phyloP scores from a whole-genome alignment of 2,888 invertebrate species.

The Anthophora plumipes region DNA sequence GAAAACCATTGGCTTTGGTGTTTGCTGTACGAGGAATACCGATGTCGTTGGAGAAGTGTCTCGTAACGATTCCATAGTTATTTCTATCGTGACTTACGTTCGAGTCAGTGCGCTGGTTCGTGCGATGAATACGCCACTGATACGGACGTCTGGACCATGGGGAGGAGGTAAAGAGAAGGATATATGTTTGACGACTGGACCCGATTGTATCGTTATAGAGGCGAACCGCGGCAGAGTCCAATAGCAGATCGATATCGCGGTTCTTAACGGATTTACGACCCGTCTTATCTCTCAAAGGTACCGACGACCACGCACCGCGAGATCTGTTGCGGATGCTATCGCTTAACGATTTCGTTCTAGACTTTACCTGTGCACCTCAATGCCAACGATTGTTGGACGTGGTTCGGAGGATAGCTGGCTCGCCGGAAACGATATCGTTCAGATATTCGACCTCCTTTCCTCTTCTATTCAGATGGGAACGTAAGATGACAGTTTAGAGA shows the following conservation, averaged over 20 bases:
- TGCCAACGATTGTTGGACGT: conserved; percentile 65
- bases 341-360: conserved; percentile 72
- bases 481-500: not conserved
- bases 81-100: conserved; percentile 42
- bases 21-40: conserved; percentile 1
- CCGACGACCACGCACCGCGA: conserved; percentile 69
- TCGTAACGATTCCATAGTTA: conserved; percentile 37
- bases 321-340: conserved; percentile 58
- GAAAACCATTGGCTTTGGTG: conserved; percentile 1
- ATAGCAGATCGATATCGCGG: conserved; percentile 72
- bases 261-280: conserved; percentile 75
- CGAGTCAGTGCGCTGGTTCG: conserved; percentile 22
- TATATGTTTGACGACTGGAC: conserved; percentile 65
- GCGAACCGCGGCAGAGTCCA: conserved; percentile 51
- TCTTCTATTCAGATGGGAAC: not conserved
- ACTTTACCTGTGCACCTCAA: conserved; percentile 63
- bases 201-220: conserved; percentile 67
- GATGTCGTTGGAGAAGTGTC: not conserved
- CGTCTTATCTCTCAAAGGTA: conserved; percentile 73
- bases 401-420: conserved; percentile 32
- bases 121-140: conserved; percentile 61
- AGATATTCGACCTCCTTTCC: conserved; percentile 50
- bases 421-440: conserved; percentile 61
- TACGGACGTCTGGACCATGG: conserved; percentile 17
- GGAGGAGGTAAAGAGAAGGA: conserved; percentile 30